Base-by-base conservation (phyloP, 2,888 invertebrate genomes). In the Hoplodrina ambigua region DNA sequence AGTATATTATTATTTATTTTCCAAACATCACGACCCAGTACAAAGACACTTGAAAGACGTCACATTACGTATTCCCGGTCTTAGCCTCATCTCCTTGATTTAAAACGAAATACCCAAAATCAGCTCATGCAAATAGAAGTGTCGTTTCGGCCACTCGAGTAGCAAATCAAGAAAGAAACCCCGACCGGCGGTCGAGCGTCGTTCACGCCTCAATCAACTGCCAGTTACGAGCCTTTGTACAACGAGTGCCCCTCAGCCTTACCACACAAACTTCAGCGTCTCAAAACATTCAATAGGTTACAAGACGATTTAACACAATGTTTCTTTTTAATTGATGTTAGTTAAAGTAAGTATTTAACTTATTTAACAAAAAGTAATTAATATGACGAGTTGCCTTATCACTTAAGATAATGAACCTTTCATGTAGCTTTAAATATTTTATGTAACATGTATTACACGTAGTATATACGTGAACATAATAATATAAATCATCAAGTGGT, bases 181-280 rank as follows among this genome's bases (percentile, higher is more conserved):
- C 90, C 87, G 88, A 82, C 87, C 87, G 87, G 89, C 92, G 94
- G 94, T 92, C 94, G 93, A 92, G 91, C 92, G 93, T 88, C 93
- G 91, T 94, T 94, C 94, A 95, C 93, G 95, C 93, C 91, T 94
- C 96, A 96, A 95, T 96, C 96, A 96, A 95, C 95, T 88, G 91
- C 91, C 92, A 88, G 92, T 93, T 92, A 91, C 91, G 90, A 87
- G 89, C 90, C 93, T 94, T 94, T 93, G 93, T 94, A 88, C 90
- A 82, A 84, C 88, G 87, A 93, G 92, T 88, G 90, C 91, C 89
- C 88, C 86, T 89, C 87, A 88, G 84, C 87, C 86, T 86, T 80
- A 87, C 89, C 91, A 88, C 89, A 90, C 89, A 89, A 89, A 87
- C 90, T 88, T 86, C 85, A 86, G 78, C 85, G 85, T 88, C 88